phyloP scores from a whole-genome alignment of 2,113 vertebrate genomes.

The Orthonyx spaldingii region DNA sequence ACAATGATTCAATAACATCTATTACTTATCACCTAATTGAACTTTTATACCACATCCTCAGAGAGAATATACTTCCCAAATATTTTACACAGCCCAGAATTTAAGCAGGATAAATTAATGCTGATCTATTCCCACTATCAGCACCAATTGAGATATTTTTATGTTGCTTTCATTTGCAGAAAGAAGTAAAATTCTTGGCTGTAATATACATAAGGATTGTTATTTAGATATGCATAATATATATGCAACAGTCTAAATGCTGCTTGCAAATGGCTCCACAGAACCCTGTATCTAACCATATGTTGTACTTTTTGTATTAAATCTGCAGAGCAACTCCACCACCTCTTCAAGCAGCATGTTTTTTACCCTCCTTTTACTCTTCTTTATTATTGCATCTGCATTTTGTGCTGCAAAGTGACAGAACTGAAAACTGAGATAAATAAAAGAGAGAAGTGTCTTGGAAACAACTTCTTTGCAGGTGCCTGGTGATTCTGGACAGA shows the following conservation, averaged over 20 bases:
- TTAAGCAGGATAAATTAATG: neutral
- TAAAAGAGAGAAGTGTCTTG: neutral
- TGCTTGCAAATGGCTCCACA: neutral
- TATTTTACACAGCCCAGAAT: neutral
- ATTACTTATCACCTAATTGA: neutral
- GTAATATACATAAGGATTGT: neutral
- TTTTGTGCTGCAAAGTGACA: neutral
- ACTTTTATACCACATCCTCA: neutral
- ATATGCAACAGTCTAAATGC: neutral
- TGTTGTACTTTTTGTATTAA: neutral
- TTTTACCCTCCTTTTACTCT: neutral
- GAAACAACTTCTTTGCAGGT: neutral
- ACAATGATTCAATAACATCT: neutral
- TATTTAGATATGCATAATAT: neutral
- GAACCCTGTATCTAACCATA: neutral
- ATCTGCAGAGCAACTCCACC: neutral
- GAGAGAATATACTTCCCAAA: neutral
- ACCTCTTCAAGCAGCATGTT: neutral
- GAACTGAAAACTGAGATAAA: neutral
- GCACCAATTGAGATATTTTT: neutral
- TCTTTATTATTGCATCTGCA: neutral
- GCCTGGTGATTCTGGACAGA: neutral
- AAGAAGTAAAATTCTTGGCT: neutral
- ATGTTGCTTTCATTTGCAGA: neutral
- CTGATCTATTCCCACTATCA: neutral